Conservation (phyloP, 2,888 invertebrate genomes). For the Amblyteles armatorius region DNA sequence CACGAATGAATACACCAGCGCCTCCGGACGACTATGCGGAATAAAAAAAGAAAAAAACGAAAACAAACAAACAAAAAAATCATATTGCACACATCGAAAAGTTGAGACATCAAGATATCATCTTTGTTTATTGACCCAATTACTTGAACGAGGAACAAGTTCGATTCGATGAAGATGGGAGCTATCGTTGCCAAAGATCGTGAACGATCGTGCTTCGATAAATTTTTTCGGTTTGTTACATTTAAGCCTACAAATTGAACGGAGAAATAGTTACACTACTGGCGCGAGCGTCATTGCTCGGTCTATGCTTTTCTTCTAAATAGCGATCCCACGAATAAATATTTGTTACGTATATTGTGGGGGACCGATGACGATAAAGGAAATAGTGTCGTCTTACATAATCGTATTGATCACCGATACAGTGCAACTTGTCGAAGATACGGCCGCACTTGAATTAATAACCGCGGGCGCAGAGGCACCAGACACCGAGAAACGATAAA, state of each 20-base stretch:
- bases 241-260: constrained; percentile 43
- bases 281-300: constrained; percentile 27
- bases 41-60: constrained; percentile 27
- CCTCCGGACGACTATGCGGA: not conserved
- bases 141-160: constrained; percentile 56
- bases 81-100: constrained; percentile 38
- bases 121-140: constrained; percentile 42
- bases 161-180: constrained; percentile 50
- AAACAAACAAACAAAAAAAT: constrained; percentile 38
- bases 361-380: not conserved
- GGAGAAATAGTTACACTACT: constrained; percentile 39
- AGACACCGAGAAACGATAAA: not conserved
- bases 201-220: constrained; percentile 27
- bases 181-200: constrained; percentile 10
- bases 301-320: constrained; percentile 39
- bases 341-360: constrained; percentile 53
- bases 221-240: constrained; percentile 27
- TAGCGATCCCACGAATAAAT: constrained; percentile 62
- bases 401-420: constrained; percentile 39
- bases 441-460: constrained; percentile 2
- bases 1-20: not conserved
- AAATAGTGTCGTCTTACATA: constrained; percentile 12
- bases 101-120: constrained; percentile 48
- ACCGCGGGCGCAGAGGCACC: constrained; percentile 3
- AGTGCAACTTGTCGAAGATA: constrained; percentile 52